These are phyloP conservation scores for Cinclus cinclus DNA, from an alignment of 2,113 vertebrate genomes.

Conservation along the genomic window DNA sequence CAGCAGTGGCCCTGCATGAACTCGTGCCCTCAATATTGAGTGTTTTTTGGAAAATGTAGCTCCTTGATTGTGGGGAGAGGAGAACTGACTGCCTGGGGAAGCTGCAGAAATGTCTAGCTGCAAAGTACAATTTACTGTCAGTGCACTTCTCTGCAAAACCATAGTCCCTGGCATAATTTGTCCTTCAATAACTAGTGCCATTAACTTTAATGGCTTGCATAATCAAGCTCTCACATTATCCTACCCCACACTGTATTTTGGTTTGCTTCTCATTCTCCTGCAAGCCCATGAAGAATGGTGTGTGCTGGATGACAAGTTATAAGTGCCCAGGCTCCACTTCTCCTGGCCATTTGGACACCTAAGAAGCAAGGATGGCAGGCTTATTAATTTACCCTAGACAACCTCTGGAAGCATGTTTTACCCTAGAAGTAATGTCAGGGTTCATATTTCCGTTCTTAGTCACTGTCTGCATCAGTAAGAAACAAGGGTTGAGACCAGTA, in stretches of 20 bases:
- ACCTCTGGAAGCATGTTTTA: neutral
- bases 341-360: neutral
- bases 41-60: neutral
- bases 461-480: neutral
- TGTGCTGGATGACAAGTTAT: neutral
- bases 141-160: neutral
- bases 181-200: neutral
- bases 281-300: neutral
- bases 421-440: neutral
- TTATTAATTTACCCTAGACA: neutral
- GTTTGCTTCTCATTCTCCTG: neutral
- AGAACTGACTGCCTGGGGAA: neutral
- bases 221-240: conserved; percentile 14
- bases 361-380: neutral
- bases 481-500: neutral
- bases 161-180: neutral
- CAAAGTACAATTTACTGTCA: neutral
- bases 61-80: neutral
- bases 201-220: conserved; percentile 28
- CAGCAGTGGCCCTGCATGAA: fast-evolving
- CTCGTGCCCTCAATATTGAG: neutral
- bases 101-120: neutral
- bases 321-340: neutral
- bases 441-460: conserved; percentile 5
- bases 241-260: neutral